A percentile compares a stretch with the other conserved stretches of the same genome.
phyloP scores from a whole-genome alignment of 2,888 invertebrate species.

The Chamaedrilus cognettii region DNA sequence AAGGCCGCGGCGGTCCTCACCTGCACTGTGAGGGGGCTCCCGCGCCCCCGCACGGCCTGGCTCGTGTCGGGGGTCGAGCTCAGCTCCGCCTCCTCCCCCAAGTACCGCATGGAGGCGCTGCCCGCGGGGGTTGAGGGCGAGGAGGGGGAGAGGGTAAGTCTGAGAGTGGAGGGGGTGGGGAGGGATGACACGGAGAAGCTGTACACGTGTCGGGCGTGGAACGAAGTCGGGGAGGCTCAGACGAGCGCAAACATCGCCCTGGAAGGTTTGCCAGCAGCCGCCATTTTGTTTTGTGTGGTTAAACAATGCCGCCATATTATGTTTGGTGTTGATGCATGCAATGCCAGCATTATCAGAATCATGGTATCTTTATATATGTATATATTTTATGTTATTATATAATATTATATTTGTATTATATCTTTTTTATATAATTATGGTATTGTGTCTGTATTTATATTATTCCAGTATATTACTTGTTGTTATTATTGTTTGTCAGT shows the following conservation, averaged over 20 bases:
- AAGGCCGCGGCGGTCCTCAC: constrained; percentile 44
- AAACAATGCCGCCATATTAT: too few species aligned
- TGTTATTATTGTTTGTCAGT: too few species aligned
- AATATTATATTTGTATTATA: too few species aligned
- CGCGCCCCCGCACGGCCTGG: constrained; percentile 52
- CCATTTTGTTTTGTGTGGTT: too few species aligned
- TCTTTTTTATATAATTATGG: too few species aligned
- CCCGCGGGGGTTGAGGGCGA: constrained; percentile 41
- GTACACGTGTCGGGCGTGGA: constrained; percentile 53
- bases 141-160: constrained; percentile 26
- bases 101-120: too few species aligned
- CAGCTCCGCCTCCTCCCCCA: constrained; percentile 43
- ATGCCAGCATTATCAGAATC: too few species aligned
- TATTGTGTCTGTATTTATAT: too few species aligned
- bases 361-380: too few species aligned
- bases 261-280: constrained; percentile 51
- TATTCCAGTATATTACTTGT: too few species aligned
- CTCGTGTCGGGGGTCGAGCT: constrained; percentile 45
- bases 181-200: constrained; percentile 47
- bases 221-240: constrained; percentile 49
- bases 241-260: constrained; percentile 50
- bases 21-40: constrained; percentile 52
- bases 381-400: too few species aligned
- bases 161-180: constrained; percentile 47
- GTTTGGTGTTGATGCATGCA: too few species aligned